phyloP scores from a whole-genome alignment of 2,888 invertebrate species.

The Epirrhoe alternata region DNA sequence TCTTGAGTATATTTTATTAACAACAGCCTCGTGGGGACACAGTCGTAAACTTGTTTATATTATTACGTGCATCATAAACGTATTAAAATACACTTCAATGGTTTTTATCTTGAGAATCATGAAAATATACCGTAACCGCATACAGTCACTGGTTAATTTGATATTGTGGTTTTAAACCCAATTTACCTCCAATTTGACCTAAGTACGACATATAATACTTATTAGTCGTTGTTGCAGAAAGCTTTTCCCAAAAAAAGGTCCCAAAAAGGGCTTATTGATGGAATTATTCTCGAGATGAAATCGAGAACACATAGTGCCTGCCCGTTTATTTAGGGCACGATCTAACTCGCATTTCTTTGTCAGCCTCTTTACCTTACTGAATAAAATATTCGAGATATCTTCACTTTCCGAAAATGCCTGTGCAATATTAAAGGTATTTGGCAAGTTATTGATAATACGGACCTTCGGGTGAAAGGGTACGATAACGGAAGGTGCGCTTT shows the following conservation, averaged over 20 bases:
- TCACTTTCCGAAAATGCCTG: conserved; percentile 61
- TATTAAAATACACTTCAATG: too few species aligned
- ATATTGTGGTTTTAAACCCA: too few species aligned
- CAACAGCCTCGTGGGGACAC: too few species aligned
- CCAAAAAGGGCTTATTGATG: not conserved
- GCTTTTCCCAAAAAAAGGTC: not conserved
- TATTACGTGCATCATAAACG: too few species aligned
- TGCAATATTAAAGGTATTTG: conserved; percentile 69
- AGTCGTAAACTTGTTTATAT: too few species aligned
- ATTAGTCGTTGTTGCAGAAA: not conserved
- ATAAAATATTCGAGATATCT: conserved; percentile 82
- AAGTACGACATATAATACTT: not conserved
- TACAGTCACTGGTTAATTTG: too few species aligned
- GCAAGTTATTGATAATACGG: conserved; percentile 64
- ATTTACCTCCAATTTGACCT: not conserved
- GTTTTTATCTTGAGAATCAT: too few species aligned
- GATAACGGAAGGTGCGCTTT: conserved; percentile 32
- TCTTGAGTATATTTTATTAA: too few species aligned
- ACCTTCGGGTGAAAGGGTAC: conserved; percentile 48
- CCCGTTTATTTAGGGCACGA: conserved; percentile 77
- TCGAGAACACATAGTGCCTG: conserved; percentile 53
- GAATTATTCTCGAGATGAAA: conserved; percentile 23
- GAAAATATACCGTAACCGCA: too few species aligned
- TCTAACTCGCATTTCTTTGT: conserved; percentile 81
- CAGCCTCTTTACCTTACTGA: conserved; percentile 77